Percentiles rank a stretch among this genome's conserved stretches.
These are phyloP conservation scores for Anseranas semipalmata DNA, from an alignment of 2,113 vertebrate genomes.

Conservation along the genomic window DNA sequence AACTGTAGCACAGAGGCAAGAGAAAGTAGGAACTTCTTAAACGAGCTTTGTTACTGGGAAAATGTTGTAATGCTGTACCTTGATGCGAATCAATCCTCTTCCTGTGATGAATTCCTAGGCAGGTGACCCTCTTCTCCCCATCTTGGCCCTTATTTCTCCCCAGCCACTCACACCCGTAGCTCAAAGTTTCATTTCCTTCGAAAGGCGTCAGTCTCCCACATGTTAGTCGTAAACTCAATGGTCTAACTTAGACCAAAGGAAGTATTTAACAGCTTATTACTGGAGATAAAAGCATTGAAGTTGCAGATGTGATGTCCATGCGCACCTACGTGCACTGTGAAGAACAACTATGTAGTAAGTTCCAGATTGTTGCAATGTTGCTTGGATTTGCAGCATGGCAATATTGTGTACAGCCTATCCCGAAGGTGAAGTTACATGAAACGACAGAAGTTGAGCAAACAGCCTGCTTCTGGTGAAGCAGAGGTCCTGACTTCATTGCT, in stretches of 20 bases:
- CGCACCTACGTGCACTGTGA: background rate
- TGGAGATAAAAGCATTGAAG: background rate
- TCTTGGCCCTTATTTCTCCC: background rate
- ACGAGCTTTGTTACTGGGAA: background rate
- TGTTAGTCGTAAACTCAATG: background rate
- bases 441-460: background rate
- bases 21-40: background rate
- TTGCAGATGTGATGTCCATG: background rate
- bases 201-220: background rate
- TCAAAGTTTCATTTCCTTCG: background rate
- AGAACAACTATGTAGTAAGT: background rate
- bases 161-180: background rate
- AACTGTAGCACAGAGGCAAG: background rate
- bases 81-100: background rate
- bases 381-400: background rate
- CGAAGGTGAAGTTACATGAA: background rate
- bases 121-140: background rate
- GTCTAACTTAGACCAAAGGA: background rate
- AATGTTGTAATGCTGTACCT: background rate
- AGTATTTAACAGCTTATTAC: background rate
- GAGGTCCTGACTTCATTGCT: background rate
- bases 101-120: background rate
- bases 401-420: accelerated
- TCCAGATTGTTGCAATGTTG: background rate
- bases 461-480: background rate